Evolutionary conservation across 2,888 invertebrate genomes (phyloP), one percentile per base, ranked within the genome.

Genomic region (Biston betularia): DNA sequence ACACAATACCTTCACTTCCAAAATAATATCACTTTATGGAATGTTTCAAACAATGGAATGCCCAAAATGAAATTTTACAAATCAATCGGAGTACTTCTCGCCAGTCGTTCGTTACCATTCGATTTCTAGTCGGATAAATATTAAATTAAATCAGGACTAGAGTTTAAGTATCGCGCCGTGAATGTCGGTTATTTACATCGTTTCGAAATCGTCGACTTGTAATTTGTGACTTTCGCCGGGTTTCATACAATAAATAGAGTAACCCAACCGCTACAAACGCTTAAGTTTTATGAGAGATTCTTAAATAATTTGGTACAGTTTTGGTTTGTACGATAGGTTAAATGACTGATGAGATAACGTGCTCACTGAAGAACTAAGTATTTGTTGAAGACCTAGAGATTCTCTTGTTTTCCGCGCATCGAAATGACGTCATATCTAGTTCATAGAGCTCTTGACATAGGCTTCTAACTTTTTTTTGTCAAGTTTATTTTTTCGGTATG

Each of bases 91-190:
- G 76, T 80, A 83, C 81, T 69, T 78, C 58, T 82, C 83, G 82
- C 81, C 81, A 81, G 80, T 83, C 83, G 82, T 80, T 81, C 83
- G 79, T 80, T 73, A 82, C 77, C 76, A 75, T 70, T 84, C 83
- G 81, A 82, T 83, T 81, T 82, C 84, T 82, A 85, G 86, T 83
- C 86, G 83, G 85, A 70, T 66, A 64, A 65, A 68, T 65, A 73
- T 60, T 66, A 68, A 67, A 70, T 70, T 76, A 79, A 79, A 79
- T 83, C 83, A 85, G 87, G 92, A 92, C 92, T 92, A 92, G 92
- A 92, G 84, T 84, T 84, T 86, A 92, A 91, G 90, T 91, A 90
- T 86, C 84, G 86, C 88, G 92, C 88, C 92, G 85, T 81, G 87
- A 89, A 87, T 87, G 83, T 84, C 80, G 68, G 75, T 78, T 86